Evolutionary conservation across 2,888 invertebrate species (phyloP).

Genomic region (Helicoverpa assulta): DNA sequence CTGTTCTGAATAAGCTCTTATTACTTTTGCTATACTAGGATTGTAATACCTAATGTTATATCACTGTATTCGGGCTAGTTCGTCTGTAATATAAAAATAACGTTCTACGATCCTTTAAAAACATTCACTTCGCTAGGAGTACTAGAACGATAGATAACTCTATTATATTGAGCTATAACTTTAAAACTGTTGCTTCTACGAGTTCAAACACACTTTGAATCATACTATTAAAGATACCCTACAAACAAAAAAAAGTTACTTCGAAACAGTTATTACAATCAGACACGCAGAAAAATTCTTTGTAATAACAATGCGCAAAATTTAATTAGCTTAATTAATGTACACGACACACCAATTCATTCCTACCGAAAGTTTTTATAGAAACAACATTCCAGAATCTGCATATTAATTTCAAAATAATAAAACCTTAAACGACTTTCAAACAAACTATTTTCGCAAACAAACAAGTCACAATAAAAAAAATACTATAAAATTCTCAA

Average conservation of each 20-base stretch:
- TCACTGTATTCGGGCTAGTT: too few relatives aligned
- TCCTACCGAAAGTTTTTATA: background rate
- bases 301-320: too few relatives aligned
- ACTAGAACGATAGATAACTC: background rate
- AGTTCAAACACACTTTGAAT: constrained; percentile 11
- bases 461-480: constrained; percentile 7
- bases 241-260: background rate
- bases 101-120: too few relatives aligned
- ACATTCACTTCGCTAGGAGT: too few relatives aligned
- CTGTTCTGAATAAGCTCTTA: too few relatives aligned
- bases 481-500: background rate
- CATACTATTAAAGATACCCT: background rate
- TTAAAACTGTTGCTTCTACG: constrained; percentile 44
- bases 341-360: too few relatives aligned
- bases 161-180: constrained; percentile 33
- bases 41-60: too few relatives aligned
- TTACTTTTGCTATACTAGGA: too few relatives aligned
- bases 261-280: background rate
- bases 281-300: too few relatives aligned
- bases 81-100: too few relatives aligned
- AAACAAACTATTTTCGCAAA: constrained; percentile 27
- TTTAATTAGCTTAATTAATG: too few relatives aligned
- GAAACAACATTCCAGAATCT: background rate
- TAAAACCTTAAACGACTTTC: constrained; percentile 1
- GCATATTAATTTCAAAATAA: background rate